Percentiles rank a stretch among this genome's conserved stretches.
These are phyloP conservation scores for Plebejus melissa DNA, from an alignment of 2,888 invertebrate species.

Conservation along the genomic window DNA sequence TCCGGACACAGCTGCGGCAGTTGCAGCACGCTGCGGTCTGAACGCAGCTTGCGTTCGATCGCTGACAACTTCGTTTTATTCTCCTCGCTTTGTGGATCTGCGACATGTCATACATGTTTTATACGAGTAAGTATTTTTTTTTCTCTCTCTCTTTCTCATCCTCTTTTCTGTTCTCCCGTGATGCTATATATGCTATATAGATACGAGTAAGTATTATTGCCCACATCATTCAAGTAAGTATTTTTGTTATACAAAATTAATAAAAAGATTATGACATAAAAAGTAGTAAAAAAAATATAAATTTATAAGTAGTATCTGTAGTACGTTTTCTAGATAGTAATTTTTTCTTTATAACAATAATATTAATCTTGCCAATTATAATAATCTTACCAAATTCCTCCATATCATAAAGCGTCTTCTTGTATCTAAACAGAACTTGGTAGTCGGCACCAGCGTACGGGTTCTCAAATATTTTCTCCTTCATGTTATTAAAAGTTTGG, in stretches of 20 bases:
- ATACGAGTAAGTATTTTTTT: too few species aligned
- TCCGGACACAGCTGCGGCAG: conserved; percentile 53
- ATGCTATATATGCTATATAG: too few species aligned
- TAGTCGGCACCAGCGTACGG: conserved; percentile 50
- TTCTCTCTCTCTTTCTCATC: too few species aligned
- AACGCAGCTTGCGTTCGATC: conserved; percentile 34
- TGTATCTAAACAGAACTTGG: conserved; percentile 46
- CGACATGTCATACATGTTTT: too few species aligned
- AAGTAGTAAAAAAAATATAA: not conserved
- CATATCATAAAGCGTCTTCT: conserved; percentile 43
- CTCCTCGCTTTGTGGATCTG: conserved; percentile 32
- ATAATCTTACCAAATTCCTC: conserved; percentile 43
- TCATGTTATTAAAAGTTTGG: conserved; percentile 43
- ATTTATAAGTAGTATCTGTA: too few species aligned
- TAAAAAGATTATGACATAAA: not conserved
- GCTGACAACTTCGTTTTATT: conserved; percentile 32
- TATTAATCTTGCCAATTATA: not conserved
- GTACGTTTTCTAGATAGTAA: too few species aligned
- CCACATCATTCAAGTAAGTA: too few species aligned
- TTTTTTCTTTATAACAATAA: too few species aligned
- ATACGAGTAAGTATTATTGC: too few species aligned
- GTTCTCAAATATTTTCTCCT: conserved; percentile 48
- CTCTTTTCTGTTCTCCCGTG: too few species aligned
- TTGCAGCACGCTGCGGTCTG: conserved; percentile 37
- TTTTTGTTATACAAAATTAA: too few species aligned